A percentile compares a stretch with the other conserved stretches of the same genome.
phyloP scores from a whole-genome alignment of 2,113 vertebrate species.

The Dolichotis patagonum region DNA sequence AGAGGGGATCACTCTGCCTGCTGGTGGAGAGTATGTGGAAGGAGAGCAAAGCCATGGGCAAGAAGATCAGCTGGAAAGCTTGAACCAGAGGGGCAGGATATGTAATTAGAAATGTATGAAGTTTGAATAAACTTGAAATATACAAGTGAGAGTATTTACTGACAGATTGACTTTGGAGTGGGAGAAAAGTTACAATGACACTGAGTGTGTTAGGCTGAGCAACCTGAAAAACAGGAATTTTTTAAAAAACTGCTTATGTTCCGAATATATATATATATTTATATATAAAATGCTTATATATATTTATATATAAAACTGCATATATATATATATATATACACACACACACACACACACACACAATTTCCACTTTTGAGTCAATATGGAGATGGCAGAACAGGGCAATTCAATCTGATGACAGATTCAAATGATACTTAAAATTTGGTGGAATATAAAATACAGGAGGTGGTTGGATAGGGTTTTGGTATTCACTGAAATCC shows the following conservation, averaged over 20 bases:
- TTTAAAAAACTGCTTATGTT: not conserved
- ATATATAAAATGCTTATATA: not conserved
- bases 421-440: not conserved
- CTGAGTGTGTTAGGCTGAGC: not conserved
- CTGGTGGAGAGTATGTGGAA: not conserved
- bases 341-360: no score
- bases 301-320: not conserved
- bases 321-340: not conserved
- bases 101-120: not conserved
- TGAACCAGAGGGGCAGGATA: no score
- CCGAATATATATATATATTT: not conserved
- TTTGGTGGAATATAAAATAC: not conserved
- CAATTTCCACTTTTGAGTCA: not conserved
- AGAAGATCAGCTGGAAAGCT: not conserved
- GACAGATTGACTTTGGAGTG: not conserved
- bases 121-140: not conserved
- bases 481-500: not conserved
- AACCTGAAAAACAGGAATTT: not conserved
- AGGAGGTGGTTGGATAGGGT: not conserved
- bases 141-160: not conserved
- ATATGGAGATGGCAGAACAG: not conserved
- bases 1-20: not conserved
- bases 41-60: not conserved
- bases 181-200: not conserved
- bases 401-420: not conserved